Evolutionary conservation across 1,140 invertebrate genomes (phyloP).

Genomic region (Doryteuthis pealeii): DNA sequence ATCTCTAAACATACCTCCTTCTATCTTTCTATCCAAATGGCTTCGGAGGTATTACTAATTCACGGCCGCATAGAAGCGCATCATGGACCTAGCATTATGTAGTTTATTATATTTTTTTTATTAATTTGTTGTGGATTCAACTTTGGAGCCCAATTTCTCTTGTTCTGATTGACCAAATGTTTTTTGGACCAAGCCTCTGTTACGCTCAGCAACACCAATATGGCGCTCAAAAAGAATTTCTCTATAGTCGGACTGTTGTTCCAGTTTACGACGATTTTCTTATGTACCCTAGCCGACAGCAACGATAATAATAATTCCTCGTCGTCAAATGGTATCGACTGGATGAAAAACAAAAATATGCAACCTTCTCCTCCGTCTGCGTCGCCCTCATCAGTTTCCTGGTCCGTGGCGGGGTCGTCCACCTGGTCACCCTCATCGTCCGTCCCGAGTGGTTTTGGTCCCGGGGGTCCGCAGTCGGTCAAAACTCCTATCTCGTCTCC

Average conservation of each 20-base stretch:
- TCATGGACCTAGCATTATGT: no score
- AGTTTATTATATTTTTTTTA: not conserved
- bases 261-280: not conserved
- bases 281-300: not conserved
- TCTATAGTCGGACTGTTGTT: not conserved
- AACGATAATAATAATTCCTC: not conserved
- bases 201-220: not conserved
- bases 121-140: no score
- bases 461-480: not conserved
- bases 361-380: not conserved
- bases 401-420: not conserved
- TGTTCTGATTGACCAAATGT: not conserved
- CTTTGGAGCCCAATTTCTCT: no score
- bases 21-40: no score
- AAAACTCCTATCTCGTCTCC: not conserved
- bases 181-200: not conserved
- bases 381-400: not conserved
- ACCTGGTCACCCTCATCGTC: not conserved
- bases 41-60: no score
- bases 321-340: constrained; percentile 3
- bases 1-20: no score
- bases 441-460: not conserved
- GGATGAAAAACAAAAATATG: not conserved
- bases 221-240: not conserved
- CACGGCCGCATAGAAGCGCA: no score